Base-by-base conservation (phyloP, 2,888 invertebrate species). In the Drosophila macrospina region DNA sequence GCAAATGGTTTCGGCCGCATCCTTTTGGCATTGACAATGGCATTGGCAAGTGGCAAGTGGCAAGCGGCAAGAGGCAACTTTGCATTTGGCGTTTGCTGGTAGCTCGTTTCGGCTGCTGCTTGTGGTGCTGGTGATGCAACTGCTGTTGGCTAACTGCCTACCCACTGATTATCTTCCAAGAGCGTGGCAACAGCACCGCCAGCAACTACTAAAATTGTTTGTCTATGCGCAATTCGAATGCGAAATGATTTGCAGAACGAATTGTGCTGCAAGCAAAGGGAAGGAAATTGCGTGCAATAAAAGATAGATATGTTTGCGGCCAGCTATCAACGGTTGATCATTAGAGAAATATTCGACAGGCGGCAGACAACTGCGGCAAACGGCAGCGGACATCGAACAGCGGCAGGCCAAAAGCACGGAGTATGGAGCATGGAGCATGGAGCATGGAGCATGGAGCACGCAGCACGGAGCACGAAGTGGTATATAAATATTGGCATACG, bases 201-300 rank as follows among this genome's bases (percentile, higher is more conserved):
- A 48, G 51, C 51, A 44, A n/a, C 66, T 52, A 70, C 72, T 70
- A 78, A 78, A 84, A 84, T 65, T 69, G 70, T 80, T 75, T 80
- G 75, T 62, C 80, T 65, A 63, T 74, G 60, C 63, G 68, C 73
- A 64, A 64, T 62, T 60, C n/a, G 74, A 68, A 67, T 65, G 66
- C 72, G 39, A 67, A 83, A 80, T 80, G 79, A 84, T 84, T 84
- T 80, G 78, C 76, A 66, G 70, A 85, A 82, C 80, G 86, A 81
- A 85, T 77, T 82, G 74, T 34, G 75, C 52, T 52, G 15, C 37
- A 44, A 7, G 32, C 32, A 32, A 44, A 54, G 68, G 75, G 67
- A 69, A 78, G 82, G 76, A 81, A 86, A 82, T 82, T 86, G 82
- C 82, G 82, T 82, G 86, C 82, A 86, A 80, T 82, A 86, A 86